Evolutionary conservation across 2,888 invertebrate genomes (phyloP).

Genomic region (Serrognathus titanus): DNA sequence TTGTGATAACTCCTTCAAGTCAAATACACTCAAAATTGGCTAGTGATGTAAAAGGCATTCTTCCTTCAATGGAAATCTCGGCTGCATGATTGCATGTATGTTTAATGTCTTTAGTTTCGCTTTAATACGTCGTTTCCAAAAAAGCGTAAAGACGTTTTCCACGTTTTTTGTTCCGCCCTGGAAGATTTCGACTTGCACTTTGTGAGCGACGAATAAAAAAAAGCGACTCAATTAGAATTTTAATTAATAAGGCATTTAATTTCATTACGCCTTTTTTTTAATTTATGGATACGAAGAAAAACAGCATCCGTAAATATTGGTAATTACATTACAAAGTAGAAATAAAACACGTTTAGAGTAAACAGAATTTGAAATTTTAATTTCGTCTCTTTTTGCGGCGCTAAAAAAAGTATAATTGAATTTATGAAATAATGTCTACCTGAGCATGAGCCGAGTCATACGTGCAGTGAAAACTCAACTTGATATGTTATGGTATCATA

Average conservation of each 20-base stretch:
- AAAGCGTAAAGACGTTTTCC: too few relatives aligned
- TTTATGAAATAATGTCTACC: constrained; percentile 17
- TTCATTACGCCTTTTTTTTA: not conserved
- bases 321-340: not conserved
- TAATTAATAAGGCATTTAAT: constrained; percentile 2
- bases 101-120: too few relatives aligned
- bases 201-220: too few relatives aligned
- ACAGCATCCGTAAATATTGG: not conserved
- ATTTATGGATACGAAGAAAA: not conserved
- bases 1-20: too few relatives aligned
- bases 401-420: constrained; percentile 17
- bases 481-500: constrained; percentile 23
- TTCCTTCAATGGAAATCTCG: too few relatives aligned
- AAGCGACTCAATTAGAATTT: not conserved
- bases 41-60: too few relatives aligned
- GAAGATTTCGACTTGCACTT: too few relatives aligned
- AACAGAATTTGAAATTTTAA: constrained; percentile 11
- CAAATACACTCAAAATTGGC: too few relatives aligned
- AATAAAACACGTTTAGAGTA: constrained; percentile 1
- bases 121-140: too few relatives aligned
- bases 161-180: too few relatives aligned
- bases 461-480: constrained; percentile 15
- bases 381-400: constrained; percentile 2
- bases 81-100: too few relatives aligned
- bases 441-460: constrained; percentile 7